phyloP scores from a whole-genome alignment of 1,140 invertebrate genomes.

The Drosophila equinoxialis region DNA sequence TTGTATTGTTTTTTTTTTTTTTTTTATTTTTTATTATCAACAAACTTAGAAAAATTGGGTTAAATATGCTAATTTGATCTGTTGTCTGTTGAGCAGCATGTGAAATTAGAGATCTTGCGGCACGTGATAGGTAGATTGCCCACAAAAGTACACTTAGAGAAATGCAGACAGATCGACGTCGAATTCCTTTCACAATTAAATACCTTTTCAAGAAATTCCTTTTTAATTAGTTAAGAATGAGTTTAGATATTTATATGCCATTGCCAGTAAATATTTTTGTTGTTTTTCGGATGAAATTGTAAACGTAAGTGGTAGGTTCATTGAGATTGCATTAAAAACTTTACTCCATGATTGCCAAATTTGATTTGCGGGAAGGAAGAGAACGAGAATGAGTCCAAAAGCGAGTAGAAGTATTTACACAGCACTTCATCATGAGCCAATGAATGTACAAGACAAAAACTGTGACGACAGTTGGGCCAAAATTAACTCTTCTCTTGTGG shows the following conservation, averaged over 20 bases:
- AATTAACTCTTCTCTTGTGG: conserved; percentile 55
- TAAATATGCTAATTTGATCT: conserved; percentile 30
- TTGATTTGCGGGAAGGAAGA: conserved; percentile 28
- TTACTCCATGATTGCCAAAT: conserved; percentile 64
- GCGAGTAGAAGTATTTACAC: conserved; percentile 46
- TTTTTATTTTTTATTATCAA: conserved; percentile 11
- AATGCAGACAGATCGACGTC: neutral
- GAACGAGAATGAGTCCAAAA: neutral
- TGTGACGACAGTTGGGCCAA: conserved; percentile 44
- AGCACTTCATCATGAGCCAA: conserved; percentile 65
- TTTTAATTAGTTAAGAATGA: no score
- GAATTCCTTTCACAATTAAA: no score
- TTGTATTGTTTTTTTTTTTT: neutral
- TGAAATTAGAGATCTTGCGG: conserved; percentile 19
- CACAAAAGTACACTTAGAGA: neutral
- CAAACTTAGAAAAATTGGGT: conserved; percentile 17
- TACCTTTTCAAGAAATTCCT: no score
- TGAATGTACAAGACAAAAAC: conserved; percentile 52
- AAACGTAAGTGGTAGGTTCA: conserved; percentile 3
- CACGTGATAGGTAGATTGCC: conserved; percentile 30
- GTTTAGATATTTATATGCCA: no score
- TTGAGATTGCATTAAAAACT: conserved; percentile 62
- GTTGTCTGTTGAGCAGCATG: conserved; percentile 21
- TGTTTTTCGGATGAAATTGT: neutral
- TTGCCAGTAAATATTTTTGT: no score